Percentiles rank a stretch among this genome's conserved stretches.
Evolutionary conservation across 2,888 invertebrate genomes (phyloP).

Genomic region (Sylvicola cinctus): DNA sequence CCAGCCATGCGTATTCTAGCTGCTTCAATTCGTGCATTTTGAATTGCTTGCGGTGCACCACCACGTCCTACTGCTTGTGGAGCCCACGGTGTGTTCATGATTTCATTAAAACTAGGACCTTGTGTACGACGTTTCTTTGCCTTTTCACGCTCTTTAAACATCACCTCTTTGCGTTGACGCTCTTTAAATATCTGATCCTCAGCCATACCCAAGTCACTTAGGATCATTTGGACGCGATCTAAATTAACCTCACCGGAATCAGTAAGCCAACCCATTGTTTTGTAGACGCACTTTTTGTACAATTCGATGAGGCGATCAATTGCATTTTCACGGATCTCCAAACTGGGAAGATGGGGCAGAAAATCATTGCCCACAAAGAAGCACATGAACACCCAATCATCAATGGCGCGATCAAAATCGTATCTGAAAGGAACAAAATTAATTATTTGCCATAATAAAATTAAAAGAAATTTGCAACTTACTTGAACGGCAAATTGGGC

Average conservation of each 20-base stretch:
- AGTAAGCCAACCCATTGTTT: slow-evolving; percentile 92
- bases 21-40: slow-evolving; percentile 58
- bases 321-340: slow-evolving; percentile 93
- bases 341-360: slow-evolving; percentile 88
- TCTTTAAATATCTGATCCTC: slow-evolving; percentile 96
- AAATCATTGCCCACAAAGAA: slow-evolving; percentile 99
- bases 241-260: slow-evolving; percentile 86
- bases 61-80: slow-evolving; percentile 43
- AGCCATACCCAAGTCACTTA: slow-evolving; percentile 78
- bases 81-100: slow-evolving; percentile 57
- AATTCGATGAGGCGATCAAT: slow-evolving; percentile 82
- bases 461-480: slow-evolving; percentile 5
- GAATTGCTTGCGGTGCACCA: slow-evolving; percentile 28
- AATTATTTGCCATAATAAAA: background rate
- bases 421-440: slow-evolving; percentile 26
- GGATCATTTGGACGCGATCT: slow-evolving; percentile 82
- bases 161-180: slow-evolving; percentile 66
- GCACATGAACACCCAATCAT: slow-evolving; percentile 98
- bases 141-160: slow-evolving; percentile 58
- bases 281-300: slow-evolving; percentile 87
- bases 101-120: slow-evolving; percentile 44
- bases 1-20: slow-evolving; percentile 33
- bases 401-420: slow-evolving; percentile 85
- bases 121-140: slow-evolving; percentile 37
- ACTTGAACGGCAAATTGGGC: slow-evolving; percentile 75